Evolutionary conservation across 2,888 invertebrate genomes (phyloP).

Genomic region (Trissolcus japonicus): DNA sequence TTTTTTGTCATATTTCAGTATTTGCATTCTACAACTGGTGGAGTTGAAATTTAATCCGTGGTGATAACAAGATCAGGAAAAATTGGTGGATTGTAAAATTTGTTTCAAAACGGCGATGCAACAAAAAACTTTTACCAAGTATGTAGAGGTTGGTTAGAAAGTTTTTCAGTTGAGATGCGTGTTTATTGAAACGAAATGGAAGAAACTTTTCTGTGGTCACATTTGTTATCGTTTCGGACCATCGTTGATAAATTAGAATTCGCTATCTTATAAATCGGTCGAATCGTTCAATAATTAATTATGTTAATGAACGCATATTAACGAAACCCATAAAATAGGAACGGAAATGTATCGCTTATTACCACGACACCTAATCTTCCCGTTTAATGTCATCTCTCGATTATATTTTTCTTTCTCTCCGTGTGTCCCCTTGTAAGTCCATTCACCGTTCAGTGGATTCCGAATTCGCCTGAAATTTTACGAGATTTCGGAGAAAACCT

Average conservation of each 20-base stretch:
- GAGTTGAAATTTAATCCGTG: no score
- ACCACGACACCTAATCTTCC: conserved; percentile 54
- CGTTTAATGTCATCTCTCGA: conserved; percentile 46
- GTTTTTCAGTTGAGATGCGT: no score
- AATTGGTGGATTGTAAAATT: no score
- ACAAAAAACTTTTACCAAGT: no score
- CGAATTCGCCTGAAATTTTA: conserved; percentile 62
- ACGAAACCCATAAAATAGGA: conserved; percentile 46
- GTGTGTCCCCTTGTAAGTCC: conserved; percentile 40
- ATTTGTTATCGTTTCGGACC: conserved; percentile 2
- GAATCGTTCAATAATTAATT: conserved; percentile 36
- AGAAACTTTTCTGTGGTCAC: neutral
- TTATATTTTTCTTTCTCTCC: conserved; percentile 41
- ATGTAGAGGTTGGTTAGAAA: no score
- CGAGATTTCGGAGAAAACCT: conserved; percentile 65
- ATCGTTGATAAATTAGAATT: conserved; percentile 13
- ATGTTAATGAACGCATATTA: conserved; percentile 49
- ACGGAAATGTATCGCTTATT: conserved; percentile 53
- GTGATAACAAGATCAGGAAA: no score
- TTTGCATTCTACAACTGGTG: no score
- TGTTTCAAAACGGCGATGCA: no score
- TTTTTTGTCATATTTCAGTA: neutral
- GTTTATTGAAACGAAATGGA: neutral
- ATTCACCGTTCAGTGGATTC: conserved; percentile 53
- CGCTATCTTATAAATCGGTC: conserved; percentile 21